These are phyloP conservation scores for Amphiduros pacificus DNA, from an alignment of 2,888 invertebrate species.

Conservation along the genomic window DNA sequence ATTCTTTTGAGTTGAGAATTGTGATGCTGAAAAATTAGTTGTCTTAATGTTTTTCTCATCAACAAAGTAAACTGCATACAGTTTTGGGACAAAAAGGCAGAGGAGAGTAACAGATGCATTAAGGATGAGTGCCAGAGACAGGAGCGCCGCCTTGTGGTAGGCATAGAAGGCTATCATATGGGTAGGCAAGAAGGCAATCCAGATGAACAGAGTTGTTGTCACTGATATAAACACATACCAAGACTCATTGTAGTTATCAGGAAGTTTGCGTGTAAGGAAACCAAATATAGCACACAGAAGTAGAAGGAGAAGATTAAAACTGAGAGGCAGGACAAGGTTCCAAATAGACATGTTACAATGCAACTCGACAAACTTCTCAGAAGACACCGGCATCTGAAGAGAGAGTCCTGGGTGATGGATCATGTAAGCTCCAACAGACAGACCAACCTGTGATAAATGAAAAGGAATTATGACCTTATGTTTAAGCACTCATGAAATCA, in stretches of 20 bases:
- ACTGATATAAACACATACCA: conserved; percentile 8
- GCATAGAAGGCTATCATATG: conserved; percentile 2
- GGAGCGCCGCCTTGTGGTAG: conserved; percentile 3
- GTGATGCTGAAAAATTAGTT: background rate
- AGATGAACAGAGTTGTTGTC: conserved; percentile 5
- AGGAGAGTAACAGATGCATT: conserved; percentile 2
- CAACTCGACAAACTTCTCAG: background rate
- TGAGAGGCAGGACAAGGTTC: background rate
- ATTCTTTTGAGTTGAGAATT: too few relatives aligned
- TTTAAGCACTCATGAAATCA: too few relatives aligned
- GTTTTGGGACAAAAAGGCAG: conserved; percentile 4
- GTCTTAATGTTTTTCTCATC: background rate
- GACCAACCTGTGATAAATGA: too few relatives aligned
- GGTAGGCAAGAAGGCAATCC: conserved; percentile 13
- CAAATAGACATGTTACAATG: background rate
- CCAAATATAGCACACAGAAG: background rate
- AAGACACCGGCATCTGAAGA: background rate
- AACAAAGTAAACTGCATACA: conserved; percentile 2
- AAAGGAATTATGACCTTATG: too few relatives aligned
- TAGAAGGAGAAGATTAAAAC: background rate
- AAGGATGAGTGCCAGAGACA: background rate
- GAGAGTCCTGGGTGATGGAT: too few relatives aligned
- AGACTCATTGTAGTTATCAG: conserved; percentile 13
- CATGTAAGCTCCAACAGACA: too few relatives aligned
- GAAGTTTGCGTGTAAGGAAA: conserved; percentile 3